These are phyloP conservation scores for Sus scrofa DNA, from an alignment of 2,113 vertebrate species.

Conservation along the genomic window T2T-Sscrofa CM000820.6:68794001-68794500, in stretches of 20 bases:
- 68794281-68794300: not conserved
- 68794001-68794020: not conserved
- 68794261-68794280: not conserved
- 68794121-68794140: not conserved
- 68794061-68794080: not conserved
- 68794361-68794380: not conserved
- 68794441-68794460: not conserved
- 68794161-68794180: not conserved
- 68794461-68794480: not conserved
- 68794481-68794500: not conserved
- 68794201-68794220: not conserved
- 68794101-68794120: not conserved
- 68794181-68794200: not conserved
- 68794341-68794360: not conserved
- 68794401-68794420: not conserved
- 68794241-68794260: not conserved
- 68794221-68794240: not conserved
- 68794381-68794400: not conserved
- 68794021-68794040: slow-evolving; percentile 24
- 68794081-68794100: not conserved
- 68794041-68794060: no score
- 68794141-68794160: not conserved
- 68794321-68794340: not conserved
- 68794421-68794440: not conserved
- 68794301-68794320: not conserved